Evolutionary conservation across 1,140 invertebrate genomes (phyloP).

Genomic region (Drosophila biarmipes): DNA sequence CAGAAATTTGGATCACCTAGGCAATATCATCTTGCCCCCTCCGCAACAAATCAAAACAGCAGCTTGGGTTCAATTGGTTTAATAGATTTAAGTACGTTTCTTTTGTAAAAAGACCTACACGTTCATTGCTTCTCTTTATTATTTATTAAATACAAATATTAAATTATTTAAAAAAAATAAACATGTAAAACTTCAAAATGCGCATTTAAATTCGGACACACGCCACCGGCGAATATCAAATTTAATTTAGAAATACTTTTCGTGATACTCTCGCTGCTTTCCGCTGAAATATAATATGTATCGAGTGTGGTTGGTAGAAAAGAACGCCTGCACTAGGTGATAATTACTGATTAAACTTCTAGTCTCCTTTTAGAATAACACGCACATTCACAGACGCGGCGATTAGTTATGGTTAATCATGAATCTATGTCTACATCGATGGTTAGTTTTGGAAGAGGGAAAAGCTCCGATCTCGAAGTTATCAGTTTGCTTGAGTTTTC

Average conservation of each 20-base stretch:
- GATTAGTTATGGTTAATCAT: conserved; percentile 38
- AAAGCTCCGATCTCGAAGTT: conserved; percentile 20
- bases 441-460: conserved; percentile 33
- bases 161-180: conserved; percentile 76
- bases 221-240: conserved; percentile 46
- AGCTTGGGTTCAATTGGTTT: conserved; percentile 56
- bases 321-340: conserved; percentile 24
- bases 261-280: conserved; percentile 51
- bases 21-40: neutral
- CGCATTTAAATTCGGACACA: conserved; percentile 68
- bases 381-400: conserved; percentile 45
- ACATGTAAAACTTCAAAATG: conserved; percentile 79
- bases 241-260: conserved; percentile 76
- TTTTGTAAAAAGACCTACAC: conserved; percentile 79
- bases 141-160: conserved; percentile 80
- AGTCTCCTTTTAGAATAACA: conserved; percentile 61
- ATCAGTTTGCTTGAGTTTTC: neutral
- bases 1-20: neutral
- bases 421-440: conserved; percentile 26
- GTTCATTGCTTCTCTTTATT: conserved; percentile 55
- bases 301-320: conserved; percentile 42
- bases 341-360: conserved; percentile 21
- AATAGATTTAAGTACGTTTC: conserved; percentile 76
- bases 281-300: conserved; percentile 24
- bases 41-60: conserved; percentile 2